Evolutionary conservation across 2,888 invertebrate species (phyloP).

Genomic region (Rotaria sp.): DNA sequence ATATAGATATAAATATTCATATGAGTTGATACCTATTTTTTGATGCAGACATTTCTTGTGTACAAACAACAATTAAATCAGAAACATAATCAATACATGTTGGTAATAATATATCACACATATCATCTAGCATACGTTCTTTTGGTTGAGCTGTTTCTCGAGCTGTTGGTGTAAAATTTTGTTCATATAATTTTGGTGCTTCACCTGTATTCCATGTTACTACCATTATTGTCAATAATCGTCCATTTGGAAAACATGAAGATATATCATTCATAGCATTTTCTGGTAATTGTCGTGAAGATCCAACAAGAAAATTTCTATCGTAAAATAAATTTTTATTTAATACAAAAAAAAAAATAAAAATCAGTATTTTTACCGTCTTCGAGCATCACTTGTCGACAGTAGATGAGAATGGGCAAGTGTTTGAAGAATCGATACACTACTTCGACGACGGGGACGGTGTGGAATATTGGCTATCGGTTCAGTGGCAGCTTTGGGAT

Average conservation of each 20-base stretch:
- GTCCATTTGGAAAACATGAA: neutral
- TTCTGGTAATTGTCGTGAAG: neutral
- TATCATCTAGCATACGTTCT: constrained; percentile 26
- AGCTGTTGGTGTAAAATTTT: neutral
- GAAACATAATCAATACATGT: constrained; percentile 34
- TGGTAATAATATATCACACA: constrained; percentile 33
- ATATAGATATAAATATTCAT: neutral
- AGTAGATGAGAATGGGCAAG: neutral
- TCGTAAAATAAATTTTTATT: neutral
- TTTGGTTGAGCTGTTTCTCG: neutral
- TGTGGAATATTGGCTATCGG: neutral
- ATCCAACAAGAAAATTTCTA: constrained; percentile 29
- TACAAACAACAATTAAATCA: constrained; percentile 37
- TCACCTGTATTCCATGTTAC: constrained; percentile 39
- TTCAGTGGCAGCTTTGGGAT: neutral
- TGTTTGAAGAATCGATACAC: neutral
- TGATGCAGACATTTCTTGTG: constrained; percentile 30
- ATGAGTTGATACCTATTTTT: neutral
- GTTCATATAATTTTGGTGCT: constrained; percentile 25
- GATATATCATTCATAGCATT: neutral
- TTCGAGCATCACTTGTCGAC: neutral
- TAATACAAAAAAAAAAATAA: neutral
- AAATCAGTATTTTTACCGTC: neutral
- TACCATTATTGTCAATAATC: constrained; percentile 29
- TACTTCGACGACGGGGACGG: neutral